Evolutionary conservation across 1,140 invertebrate genomes (phyloP), one percentile per base, ranked within the genome.

Genomic region (Leptinotarsa undecemlineata): DNA sequence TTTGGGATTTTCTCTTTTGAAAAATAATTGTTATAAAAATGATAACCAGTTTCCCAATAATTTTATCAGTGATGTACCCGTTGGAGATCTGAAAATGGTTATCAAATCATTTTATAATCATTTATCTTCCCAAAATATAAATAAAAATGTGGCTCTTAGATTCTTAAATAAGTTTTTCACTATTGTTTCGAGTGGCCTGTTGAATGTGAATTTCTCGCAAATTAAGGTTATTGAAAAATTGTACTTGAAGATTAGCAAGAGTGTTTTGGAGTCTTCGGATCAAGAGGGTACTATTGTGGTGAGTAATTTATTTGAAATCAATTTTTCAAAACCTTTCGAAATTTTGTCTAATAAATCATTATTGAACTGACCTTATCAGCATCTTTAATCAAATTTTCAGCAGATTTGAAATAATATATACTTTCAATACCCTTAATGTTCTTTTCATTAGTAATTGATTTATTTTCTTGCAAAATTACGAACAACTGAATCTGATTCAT

Each of bases 161-260:
- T 47, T 60, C 15, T 20, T 81, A 57, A 78, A 74, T 23, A n/a
- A 75, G 47, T 78, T 82, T 68, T 77, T 82, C 61, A n/a, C 23
- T 5, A 26, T 74, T 61, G 61, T 80, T 48, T 78, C 78, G 6
- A 81, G 79, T 71, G 74, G 77, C 14, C 51, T 81, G 63, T 63
- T 76, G 42, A 78, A 74, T 66, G 57, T 77, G 13, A 79, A 77
- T 67, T 19, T 42, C 1, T 48, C 57, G n/a, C 78, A 78, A 17
- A 51, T 81, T 8, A 63, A 74, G 11, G 66, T 74, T 66, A 79
- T 81, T 51, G 76, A 81, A 72, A 64, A 67, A 15, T 66, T 74
- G 26, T 76, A 77, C 72, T 61, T 80, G 48, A 76, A 77, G 17
- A 74, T 81, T 20, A 42, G 21, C 51, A 71, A 33, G 21, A 72